Evolutionary conservation across 2,888 invertebrate species (phyloP), one percentile per base, ranked within the genome.

Genomic region (Pristionchus entomophagus): DNA sequence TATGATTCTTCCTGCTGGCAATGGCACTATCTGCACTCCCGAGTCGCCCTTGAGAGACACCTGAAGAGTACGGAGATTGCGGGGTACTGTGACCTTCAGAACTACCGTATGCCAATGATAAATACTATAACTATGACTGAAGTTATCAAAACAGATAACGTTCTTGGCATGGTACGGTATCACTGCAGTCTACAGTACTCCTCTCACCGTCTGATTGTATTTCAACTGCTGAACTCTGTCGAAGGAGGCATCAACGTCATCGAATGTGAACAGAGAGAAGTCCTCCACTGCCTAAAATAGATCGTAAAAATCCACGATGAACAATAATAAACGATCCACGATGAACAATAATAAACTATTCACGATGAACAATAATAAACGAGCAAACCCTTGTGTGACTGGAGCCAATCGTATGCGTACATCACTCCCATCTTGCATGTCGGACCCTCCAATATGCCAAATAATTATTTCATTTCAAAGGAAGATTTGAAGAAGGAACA

Each of bases 361-460:
- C n/a, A n/a, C n/a, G n/a, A n/a, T n/a, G n/a, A 80, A 80, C 32
- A 80, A 22, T 26, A n/a, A 65, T 65, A 17, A 29, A 65, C 14
- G n/a, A 14, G n/a, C 4, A 49, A 51, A 51, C 49, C 62, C 82
- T 87, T 86, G 53, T 91, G 92, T 32, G 91, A 90, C 80, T 90
- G 88, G 2, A 93, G 94, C 85, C 94, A 93, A 94, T 99, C 99
- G 94, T 99, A 99, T 97, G 99, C 97, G 93, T 98, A 99, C 98
- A 99, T 98, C 94, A 99, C 99, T 0, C 99, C 99, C 99, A 99
- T 99, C 95, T 99, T 99, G 94, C 97, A 98, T 2, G 99, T 97
- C 0, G 99, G 99, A 88, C 98, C 96, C 92, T 92, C 80, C 84
- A 90, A 86, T 17, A 10, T 1, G 0, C 32, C 35, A 69, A 84